Evolutionary conservation across 1,140 invertebrate genomes (phyloP), one percentile per base, ranked within the genome.

Genomic region (Scaptomyza montana): DNA sequence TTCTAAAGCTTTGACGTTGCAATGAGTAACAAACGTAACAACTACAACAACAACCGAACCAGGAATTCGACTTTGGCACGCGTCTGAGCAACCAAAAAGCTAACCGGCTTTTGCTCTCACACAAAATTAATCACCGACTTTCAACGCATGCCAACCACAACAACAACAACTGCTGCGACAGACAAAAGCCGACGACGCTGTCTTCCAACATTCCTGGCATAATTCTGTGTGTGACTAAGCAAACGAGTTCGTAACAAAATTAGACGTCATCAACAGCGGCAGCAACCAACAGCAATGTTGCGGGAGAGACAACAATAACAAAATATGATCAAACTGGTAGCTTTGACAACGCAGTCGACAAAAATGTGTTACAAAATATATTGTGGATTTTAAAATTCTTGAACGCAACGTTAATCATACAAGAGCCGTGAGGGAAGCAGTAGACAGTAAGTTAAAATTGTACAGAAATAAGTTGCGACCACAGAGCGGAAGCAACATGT

Each of bases 171-270:
- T 33, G 28, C 51, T 53, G n/a, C 43, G 57, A 50, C 57, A 80
- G 21, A 80, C 60, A 53, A 80, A 51, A 53, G 55, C 56, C 46
- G 64, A 28, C 62, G 60, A 21, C 59, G 60, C 53, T 67, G 74
- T 67, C 65, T 68, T 60, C 85, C 80, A 84, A 80, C 84, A 89
- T 89, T 89, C 84, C 84, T 89, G 84, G 84, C 84, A 89, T 89
- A 89, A 89, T 89, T 89, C 74, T 60, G 77, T 80, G 64, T 89
- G 84, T 89, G 85, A 89, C 73, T 89, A 89, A 89, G 84, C 84
- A 89, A 89, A 89, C 84, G 73, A 82, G 85, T 89, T 89, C 77
- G 84, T 71, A 19, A 46, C 46, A 78, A 89, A 78, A 87, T 87
- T 87, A 87, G 79, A 89, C 79, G 84, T 86, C 81, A 86, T 86